phyloP scores from a whole-genome alignment of 1,140 invertebrate species.

The Ceratosolen solmsi region DNA sequence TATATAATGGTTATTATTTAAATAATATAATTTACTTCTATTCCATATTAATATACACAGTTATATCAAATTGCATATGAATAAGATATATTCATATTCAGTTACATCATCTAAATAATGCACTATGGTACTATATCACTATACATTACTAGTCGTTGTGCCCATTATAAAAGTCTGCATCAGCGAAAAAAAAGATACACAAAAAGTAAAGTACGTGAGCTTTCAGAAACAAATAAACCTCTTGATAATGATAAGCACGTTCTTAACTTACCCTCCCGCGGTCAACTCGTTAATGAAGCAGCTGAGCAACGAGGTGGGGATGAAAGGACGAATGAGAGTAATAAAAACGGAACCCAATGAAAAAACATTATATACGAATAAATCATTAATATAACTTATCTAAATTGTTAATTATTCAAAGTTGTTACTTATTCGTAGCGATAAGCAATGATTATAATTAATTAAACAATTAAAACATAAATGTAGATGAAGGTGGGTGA shows the following conservation, averaged over 20 bases:
- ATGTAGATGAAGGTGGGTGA: no score
- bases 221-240: neutral
- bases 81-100: neutral
- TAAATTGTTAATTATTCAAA: no score
- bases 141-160: neutral
- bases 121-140: neutral
- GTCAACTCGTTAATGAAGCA: conserved; percentile 90
- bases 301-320: conserved; percentile 79
- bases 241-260: conserved; percentile 37
- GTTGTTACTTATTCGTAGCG: no score
- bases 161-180: neutral
- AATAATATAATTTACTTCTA: neutral
- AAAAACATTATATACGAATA: conserved; percentile 72
- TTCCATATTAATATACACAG: neutral
- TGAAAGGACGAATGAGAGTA: conserved; percentile 78
- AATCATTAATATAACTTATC: no score
- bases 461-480: no score
- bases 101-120: neutral
- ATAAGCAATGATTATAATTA: no score
- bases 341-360: conserved; percentile 71
- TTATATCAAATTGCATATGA: neutral
- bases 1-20: neutral
- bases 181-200: conserved; percentile 1
- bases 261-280: conserved; percentile 84
- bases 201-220: neutral